These are phyloP conservation scores for Anolis apletophallus DNA, from an alignment of 2,797 vertebrate species.

Conservation along the genomic window DNA sequence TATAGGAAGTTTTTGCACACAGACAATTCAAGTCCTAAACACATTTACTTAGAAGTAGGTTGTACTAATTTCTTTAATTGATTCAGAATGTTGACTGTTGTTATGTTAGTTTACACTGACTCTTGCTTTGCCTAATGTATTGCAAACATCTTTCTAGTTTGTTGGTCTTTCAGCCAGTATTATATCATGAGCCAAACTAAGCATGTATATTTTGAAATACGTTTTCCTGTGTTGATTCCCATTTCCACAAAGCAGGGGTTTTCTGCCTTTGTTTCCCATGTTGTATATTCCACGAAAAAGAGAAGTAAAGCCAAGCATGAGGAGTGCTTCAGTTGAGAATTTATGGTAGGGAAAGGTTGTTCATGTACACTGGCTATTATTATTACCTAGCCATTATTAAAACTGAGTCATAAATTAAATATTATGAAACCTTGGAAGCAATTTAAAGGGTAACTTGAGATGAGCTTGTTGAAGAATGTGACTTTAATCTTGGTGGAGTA, in stretches of 20 bases:
- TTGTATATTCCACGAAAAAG: background rate
- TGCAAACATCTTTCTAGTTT: background rate
- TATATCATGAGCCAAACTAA: background rate
- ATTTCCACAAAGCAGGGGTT: background rate
- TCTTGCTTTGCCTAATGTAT: background rate
- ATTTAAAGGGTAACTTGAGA: slow-evolving; percentile 11
- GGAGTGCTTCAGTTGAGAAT: background rate
- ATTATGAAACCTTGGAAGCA: slow-evolving; percentile 1
- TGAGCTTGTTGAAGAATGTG: slow-evolving; percentile 16
- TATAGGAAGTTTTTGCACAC: background rate
- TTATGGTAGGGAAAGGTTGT: background rate
- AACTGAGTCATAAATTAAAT: slow-evolving; percentile 9
- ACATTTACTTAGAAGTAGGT: background rate
- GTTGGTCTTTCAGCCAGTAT: background rate
- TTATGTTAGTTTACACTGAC: background rate
- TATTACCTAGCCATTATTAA: slow-evolving; percentile 10
- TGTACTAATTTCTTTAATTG: background rate
- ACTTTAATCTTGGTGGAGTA: slow-evolving; percentile 20
- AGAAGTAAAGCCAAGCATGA: background rate
- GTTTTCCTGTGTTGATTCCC: background rate
- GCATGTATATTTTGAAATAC: background rate
- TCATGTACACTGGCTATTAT: background rate
- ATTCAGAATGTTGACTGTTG: background rate
- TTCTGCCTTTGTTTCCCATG: background rate
- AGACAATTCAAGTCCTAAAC: background rate